Conservation (phyloP, 1,140 invertebrate species). For the Cydia strobilella region DNA sequence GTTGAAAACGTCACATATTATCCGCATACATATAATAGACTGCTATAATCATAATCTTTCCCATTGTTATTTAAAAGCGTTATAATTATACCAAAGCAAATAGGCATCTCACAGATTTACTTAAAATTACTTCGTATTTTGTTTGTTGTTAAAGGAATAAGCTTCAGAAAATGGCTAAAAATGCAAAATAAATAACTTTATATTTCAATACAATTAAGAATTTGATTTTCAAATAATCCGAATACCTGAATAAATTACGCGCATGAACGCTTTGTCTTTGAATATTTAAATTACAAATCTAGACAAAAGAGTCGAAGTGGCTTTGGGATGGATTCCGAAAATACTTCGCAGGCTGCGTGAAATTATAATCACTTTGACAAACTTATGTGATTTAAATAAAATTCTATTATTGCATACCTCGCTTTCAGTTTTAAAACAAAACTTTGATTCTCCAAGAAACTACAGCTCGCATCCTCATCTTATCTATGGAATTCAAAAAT, state of each 20-base stretch:
- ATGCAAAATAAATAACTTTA: not conserved
- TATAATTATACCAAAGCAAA: no score
- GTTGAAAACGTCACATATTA: no score
- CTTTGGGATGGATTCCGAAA: not conserved
- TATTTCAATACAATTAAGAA: not conserved
- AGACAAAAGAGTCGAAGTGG: slow-evolving; percentile 9
- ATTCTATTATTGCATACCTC: not conserved
- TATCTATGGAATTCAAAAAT: slow-evolving; percentile 35
- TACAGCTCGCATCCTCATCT: slow-evolving; percentile 33
- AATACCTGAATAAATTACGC: slow-evolving; percentile 3
- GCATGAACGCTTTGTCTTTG: not conserved
- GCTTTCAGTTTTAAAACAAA: not conserved
- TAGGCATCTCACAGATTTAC: no score
- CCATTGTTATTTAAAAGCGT: no score
- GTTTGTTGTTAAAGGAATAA: no score
- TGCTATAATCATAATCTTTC: no score
- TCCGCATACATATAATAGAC: no score
- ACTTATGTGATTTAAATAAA: slow-evolving; percentile 17
- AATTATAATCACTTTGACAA: slow-evolving; percentile 13
- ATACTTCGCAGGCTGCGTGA: slow-evolving; percentile 4
- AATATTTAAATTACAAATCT: slow-evolving; percentile 18
- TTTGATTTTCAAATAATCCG: not conserved
- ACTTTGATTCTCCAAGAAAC: not conserved
- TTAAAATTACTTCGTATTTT: no score
- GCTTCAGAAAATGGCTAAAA: no score